Percentiles rank a stretch among this genome's conserved stretches.
phyloP scores from a whole-genome alignment of 2,113 vertebrate genomes.

The Sardina pilchardus region DNA sequence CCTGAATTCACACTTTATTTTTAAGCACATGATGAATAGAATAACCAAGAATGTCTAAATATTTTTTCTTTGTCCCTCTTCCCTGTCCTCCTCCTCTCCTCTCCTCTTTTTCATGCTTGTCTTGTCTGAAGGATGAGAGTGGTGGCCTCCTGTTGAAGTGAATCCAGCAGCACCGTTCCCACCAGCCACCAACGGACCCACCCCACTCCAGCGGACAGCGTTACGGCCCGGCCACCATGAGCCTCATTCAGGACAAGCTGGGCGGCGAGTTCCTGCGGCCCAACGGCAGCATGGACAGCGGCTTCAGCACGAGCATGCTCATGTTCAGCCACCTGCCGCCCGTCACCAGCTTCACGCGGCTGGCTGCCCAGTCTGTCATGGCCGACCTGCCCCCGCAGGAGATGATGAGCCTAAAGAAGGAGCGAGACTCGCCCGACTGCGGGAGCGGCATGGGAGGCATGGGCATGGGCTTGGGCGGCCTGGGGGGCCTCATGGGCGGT shows the following conservation, averaged over 20 bases:
- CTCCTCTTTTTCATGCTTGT: neutral
- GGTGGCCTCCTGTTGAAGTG: constrained; percentile 52
- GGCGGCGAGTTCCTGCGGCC: constrained; percentile 85
- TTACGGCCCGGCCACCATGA: constrained; percentile 65
- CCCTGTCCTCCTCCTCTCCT: neutral
- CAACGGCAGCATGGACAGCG: constrained; percentile 84
- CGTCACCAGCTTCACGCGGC: constrained; percentile 93
- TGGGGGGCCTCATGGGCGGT: constrained; percentile 48
- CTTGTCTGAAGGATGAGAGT: constrained; percentile 60
- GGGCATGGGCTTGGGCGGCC: constrained; percentile 40
- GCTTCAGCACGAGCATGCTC: constrained; percentile 87
- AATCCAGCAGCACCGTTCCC: constrained; percentile 15
- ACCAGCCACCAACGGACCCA: neutral
- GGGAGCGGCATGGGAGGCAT: constrained; percentile 52
- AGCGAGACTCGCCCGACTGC: constrained; percentile 82
- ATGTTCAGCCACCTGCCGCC: constrained; percentile 97
- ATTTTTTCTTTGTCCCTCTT: neutral
- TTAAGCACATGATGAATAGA: neutral
- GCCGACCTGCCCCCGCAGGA: constrained; percentile 81
- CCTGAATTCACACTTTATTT: neutral
- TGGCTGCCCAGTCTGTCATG: constrained; percentile 82
- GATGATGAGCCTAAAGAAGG: constrained; percentile 90
- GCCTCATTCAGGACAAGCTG: constrained; percentile 85
- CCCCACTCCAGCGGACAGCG: constrained; percentile 29
- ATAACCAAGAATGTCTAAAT: neutral